Conservation (phyloP, 2,888 invertebrate genomes). For the Phengaris alcon region DNA sequence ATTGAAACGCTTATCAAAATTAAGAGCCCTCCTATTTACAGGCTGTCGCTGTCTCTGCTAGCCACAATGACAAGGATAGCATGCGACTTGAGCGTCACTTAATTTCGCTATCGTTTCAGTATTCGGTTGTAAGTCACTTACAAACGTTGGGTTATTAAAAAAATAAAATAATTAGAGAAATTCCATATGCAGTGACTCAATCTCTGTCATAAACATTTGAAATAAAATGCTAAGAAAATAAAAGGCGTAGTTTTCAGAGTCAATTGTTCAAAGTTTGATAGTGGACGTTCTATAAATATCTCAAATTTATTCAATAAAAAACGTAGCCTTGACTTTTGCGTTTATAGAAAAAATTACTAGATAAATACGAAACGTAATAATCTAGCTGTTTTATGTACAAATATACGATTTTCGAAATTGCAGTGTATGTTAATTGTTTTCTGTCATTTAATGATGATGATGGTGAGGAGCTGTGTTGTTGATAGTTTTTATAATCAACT, state of each 20-base stretch:
- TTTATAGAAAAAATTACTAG: not conserved
- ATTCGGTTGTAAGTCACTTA: not conserved
- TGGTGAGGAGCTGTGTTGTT: too few species aligned
- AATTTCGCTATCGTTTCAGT: too few species aligned
- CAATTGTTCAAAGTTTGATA: not conserved
- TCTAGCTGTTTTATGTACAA: not conserved
- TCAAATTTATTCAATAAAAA: conserved; percentile 5
- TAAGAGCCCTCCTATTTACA: too few species aligned
- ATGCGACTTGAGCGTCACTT: too few species aligned
- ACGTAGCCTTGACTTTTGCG: conserved; percentile 7
- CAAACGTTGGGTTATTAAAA: not conserved
- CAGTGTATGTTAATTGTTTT: not conserved
- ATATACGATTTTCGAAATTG: not conserved
- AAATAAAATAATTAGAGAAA: not conserved
- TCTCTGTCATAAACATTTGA: not conserved
- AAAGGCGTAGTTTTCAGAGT: not conserved
- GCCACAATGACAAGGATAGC: too few species aligned
- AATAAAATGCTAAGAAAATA: not conserved
- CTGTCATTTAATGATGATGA: too few species aligned
- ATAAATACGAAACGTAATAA: not conserved
- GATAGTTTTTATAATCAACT: too few species aligned
- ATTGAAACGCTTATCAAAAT: too few species aligned
- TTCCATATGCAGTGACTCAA: not conserved
- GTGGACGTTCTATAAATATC: conserved; percentile 1
- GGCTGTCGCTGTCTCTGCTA: too few species aligned